Evolutionary conservation across 2,888 invertebrate species (phyloP), one percentile per base, ranked within the genome.

Genomic region (Pemphredon lugubris): DNA sequence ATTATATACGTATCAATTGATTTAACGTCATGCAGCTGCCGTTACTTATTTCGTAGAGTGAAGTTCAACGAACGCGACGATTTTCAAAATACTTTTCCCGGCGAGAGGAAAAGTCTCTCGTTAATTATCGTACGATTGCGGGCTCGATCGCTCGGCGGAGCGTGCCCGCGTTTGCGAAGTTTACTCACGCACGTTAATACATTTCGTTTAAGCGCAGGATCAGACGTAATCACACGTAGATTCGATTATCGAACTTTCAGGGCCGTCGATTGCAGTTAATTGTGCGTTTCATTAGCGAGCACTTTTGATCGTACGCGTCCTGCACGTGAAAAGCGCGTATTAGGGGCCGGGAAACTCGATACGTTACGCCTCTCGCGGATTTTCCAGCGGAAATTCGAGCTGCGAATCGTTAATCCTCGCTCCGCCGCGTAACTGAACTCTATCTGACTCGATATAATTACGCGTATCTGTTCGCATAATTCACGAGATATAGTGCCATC

Each of bases 261-360:
- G 55, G 16, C 54, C 53, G 14, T 48, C 51, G 69, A 73, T 73
- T 63, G 64, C 48, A 66, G 69, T 77, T 77, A 77, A 76, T 77
- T 77, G 65, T 69, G 77, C 73, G 74, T 76, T 76, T 76, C 68
- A 73, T 77, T 73, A 69, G 47, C 44, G 54, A 37, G 45, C 68
- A 73, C 64, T 61, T 73, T 53, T 39, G 20, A 30, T 40, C 9
- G 44, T 39, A 34, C 59, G 68, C 59, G 57, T 45, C 48, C 44
- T 18, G 48, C 20, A 45, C 18, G 13, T 65, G 58, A 73, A 77
- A 73, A 65, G 32, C 1, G 37, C n/a, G 53, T 23, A 64, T 76
- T 75, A 34, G 58, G 21, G 2, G 7, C 21, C 37, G 45, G 40
- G 16, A 54, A 71, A 75, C 26, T 51, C 47, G 54, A 55, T 66